These are phyloP conservation scores for Aurelia aurita complex sp. Pacific DNA, from an alignment of 30 jellyfish, hydroid and myxozoan genomes.

Conservation along the genomic window DNA sequence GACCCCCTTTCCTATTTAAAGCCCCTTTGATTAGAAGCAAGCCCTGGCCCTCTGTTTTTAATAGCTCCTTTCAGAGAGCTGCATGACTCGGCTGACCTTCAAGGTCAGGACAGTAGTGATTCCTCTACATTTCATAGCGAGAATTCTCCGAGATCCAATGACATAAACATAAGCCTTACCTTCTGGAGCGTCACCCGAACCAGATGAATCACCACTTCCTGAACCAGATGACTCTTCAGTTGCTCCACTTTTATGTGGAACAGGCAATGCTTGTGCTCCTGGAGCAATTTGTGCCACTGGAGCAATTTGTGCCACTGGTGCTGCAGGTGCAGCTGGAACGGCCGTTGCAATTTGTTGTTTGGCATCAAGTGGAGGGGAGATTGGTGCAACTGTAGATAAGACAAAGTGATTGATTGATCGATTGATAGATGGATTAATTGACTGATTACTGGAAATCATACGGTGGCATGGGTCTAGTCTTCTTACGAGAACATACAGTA, in stretches of 20 bases:
- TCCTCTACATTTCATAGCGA: too few relatives aligned
- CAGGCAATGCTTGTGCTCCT: slow-evolving; percentile 19
- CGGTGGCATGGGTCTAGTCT: too few relatives aligned
- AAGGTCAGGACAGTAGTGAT: too few relatives aligned
- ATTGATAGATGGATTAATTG: too few relatives aligned
- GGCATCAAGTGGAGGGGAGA: not conserved
- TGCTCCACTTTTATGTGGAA: not conserved
- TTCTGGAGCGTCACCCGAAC: slow-evolving; percentile 61
- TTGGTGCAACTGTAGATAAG: slow-evolving; percentile 21
- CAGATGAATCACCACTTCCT: slow-evolving; percentile 73
- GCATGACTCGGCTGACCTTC: not conserved
- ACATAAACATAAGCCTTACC: not conserved
- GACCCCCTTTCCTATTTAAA: too few relatives aligned
- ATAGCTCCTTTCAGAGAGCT: too few relatives aligned
- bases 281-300: slow-evolving; percentile 7
- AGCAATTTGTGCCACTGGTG: slow-evolving; percentile 27
- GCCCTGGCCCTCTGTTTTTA: too few relatives aligned
- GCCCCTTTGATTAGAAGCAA: too few relatives aligned
- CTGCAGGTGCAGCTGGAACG: slow-evolving; percentile 17
- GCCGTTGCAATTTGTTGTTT: slow-evolving; percentile 42
- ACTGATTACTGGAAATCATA: too few relatives aligned
- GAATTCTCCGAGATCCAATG: not conserved
- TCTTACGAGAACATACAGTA: too few relatives aligned
- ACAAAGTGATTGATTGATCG: too few relatives aligned
- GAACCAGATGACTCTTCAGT: slow-evolving; percentile 53